Percentiles rank a stretch among this genome's conserved stretches.
These are phyloP conservation scores for Monoplex corrugatus DNA, from an alignment of 2,888 invertebrate species.

Conservation along the genomic window DNA sequence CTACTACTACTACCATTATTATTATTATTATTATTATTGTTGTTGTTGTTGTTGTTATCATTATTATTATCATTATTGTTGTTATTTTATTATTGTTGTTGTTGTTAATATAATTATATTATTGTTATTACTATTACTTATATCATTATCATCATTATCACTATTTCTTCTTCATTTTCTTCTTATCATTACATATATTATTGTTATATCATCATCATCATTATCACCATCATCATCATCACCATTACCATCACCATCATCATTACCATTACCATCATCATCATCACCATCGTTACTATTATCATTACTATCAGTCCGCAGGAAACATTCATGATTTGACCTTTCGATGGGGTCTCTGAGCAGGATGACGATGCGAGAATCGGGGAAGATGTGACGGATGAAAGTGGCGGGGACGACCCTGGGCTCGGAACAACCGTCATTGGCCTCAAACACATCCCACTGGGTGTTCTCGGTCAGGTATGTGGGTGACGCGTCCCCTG, in stretches of 20 bases:
- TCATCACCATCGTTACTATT: neutral
- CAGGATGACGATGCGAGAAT: slow-evolving; percentile 34
- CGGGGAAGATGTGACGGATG: slow-evolving; percentile 42
- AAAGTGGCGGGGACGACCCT: slow-evolving; percentile 41
- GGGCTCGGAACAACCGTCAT: slow-evolving; percentile 45
- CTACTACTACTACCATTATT: neutral
- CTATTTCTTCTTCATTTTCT: neutral
- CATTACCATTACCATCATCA: neutral
- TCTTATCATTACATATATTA: neutral
- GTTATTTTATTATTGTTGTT: too few species aligned
- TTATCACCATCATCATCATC: too few species aligned
- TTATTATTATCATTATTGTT: slow-evolving; percentile 12
- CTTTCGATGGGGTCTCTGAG: slow-evolving; percentile 43
- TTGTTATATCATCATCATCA: too few species aligned
- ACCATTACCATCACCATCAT: neutral
- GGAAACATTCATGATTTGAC: neutral
- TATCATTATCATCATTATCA: neutral
- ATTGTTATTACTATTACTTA: neutral
- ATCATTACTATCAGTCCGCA: slow-evolving; percentile 20
- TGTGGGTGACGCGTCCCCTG: slow-evolving; percentile 43
- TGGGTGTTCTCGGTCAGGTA: slow-evolving; percentile 51
- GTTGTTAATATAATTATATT: too few species aligned
- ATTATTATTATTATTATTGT: slow-evolving; percentile 10
- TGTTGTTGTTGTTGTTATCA: neutral
- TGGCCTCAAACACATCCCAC: slow-evolving; percentile 46